Evolutionary conservation across 2,113 vertebrate species (phyloP), one percentile per base, ranked within the genome.

Genomic region (Vireo altiloquus): DNA sequence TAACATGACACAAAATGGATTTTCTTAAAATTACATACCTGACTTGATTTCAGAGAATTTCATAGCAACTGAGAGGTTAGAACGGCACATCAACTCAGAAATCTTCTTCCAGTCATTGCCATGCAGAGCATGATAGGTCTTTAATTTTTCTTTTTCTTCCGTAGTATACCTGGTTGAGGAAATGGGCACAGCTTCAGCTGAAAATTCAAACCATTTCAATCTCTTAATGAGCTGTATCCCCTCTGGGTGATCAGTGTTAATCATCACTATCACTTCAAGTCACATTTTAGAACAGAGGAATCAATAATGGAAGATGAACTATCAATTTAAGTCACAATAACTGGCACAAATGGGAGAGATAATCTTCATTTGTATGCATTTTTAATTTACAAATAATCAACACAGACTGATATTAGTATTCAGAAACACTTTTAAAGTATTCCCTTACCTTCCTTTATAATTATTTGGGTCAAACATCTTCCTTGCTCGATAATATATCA

Each of bases 31-130:
- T 47, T 28, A 57, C 97, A 89, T 93, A 98, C 98, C 9, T 1
- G 87, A 85, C 50, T 90, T 96, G 57, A 98, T 95, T 95, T 98
- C 97, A 50, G 98, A 98, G 87, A 72, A 98, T 82, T 98, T 98
- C 49, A 97, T 95, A 60, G 97, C 97, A 7, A 98, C 95, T 0
- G 97, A 97, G 56, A 96, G 94, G 57, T 94, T 96, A 35, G 96
- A 98, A 15, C 98, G 97, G 28, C 96, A 95, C 92, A 98, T 97
- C 92, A 98, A 12, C 31, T 84, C 86, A 1, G 97, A 97, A 10
- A 98, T 98, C 83, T 97, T 98, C 35, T 93, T 97, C 98, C 98
- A 98, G 13, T 98, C 77, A 11, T 98, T 98, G 12, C 98, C 98
- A 18, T 98, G 93, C 24, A 98, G 37, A 50, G 96, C 78, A 4